phyloP scores from a whole-genome alignment of 2,797 vertebrate genomes.

The Loris lydekkerianus region DNA sequence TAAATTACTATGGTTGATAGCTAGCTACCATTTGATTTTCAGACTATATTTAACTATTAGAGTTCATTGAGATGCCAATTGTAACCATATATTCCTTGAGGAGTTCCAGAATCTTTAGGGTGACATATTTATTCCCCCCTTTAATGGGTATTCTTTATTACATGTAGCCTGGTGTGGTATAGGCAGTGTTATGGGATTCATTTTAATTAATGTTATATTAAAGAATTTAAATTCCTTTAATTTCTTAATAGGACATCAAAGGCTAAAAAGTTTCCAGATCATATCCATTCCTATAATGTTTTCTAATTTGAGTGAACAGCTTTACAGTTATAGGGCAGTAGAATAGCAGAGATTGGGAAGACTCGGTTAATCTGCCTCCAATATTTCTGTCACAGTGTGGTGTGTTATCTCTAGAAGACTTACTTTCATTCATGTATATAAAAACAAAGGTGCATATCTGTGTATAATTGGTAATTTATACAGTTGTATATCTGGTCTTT shows the following conservation, averaged over 20 bases:
- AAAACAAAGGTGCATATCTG: neutral
- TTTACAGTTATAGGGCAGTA: neutral
- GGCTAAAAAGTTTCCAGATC: neutral
- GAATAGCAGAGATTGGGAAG: neutral
- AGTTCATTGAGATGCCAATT: neutral
- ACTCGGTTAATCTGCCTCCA: neutral
- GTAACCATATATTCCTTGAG: neutral
- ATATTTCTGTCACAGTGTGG: neutral
- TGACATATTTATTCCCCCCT: neutral
- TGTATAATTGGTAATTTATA: neutral
- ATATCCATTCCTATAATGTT: neutral
- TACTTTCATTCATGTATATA: neutral
- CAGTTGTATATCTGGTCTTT: neutral
- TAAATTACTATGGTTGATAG: neutral
- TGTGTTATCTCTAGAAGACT: neutral
- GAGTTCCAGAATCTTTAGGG: neutral
- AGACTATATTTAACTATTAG: neutral
- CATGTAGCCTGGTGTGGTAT: neutral
- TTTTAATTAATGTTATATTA: neutral
- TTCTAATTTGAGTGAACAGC: neutral
- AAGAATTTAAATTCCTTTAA: neutral
- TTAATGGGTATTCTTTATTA: neutral
- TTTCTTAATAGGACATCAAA: neutral
- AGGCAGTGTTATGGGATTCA: neutral
- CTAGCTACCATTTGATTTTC: neutral